Conservation (phyloP, 2,797 vertebrate genomes). For the Lerista edwardsae region DNA sequence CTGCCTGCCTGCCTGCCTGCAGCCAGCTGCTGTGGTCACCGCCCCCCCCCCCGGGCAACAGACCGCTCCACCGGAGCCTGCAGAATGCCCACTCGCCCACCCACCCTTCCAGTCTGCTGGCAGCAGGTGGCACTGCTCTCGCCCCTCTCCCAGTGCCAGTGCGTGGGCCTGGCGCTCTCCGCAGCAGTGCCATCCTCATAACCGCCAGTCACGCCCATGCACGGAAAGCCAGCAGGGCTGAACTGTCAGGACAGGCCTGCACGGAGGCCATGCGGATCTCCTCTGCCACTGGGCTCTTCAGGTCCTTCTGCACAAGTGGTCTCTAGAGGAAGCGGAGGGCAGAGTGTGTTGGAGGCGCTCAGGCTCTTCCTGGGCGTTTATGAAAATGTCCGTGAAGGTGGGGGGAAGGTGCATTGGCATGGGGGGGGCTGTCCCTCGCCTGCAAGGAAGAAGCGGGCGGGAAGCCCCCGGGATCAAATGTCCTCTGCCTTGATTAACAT, state of each 20-base stretch:
- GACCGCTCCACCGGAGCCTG: not conserved
- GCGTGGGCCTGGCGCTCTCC: not conserved
- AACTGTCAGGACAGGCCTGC: not conserved
- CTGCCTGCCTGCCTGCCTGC: too few species aligned
- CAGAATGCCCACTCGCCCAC: too few species aligned
- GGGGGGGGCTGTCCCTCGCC: not conserved
- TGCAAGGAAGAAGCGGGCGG: too few species aligned
- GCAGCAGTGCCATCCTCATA: too few species aligned
- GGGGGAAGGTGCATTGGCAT: not conserved
- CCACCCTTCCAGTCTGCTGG: not conserved
- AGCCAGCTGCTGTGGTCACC: too few species aligned
- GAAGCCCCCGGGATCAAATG: constrained; percentile 35
- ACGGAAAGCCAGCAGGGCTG: not conserved
- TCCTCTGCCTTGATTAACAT: constrained; percentile 58
- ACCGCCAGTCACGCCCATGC: not conserved
- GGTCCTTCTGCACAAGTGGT: constrained; percentile 54
- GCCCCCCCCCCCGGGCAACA: too few species aligned
- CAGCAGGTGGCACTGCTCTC: not conserved
- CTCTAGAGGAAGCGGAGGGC: constrained; percentile 29
- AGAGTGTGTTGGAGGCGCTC: constrained; percentile 35
- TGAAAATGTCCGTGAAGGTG: constrained; percentile 19
- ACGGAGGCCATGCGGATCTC: constrained; percentile 40
- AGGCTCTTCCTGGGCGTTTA: not conserved
- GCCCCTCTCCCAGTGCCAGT: not conserved
- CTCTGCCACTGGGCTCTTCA: not conserved